Base-by-base conservation (phyloP, 2,888 invertebrate genomes). In the Pemphredon lugubris region DNA sequence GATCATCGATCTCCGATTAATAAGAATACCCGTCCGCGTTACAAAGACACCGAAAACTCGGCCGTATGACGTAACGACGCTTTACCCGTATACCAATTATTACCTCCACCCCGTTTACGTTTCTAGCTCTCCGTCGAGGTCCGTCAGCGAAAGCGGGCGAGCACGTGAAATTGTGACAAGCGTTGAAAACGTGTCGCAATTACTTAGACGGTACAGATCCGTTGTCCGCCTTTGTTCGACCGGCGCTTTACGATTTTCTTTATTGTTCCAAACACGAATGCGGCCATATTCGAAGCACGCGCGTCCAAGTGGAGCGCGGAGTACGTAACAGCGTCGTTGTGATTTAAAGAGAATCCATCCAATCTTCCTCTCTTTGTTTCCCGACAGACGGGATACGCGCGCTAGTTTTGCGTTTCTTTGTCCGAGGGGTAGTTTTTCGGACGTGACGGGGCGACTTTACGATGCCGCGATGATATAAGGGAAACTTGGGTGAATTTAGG, bases 381-480 rank as follows among this genome's bases (percentile, higher is more conserved):
- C 40, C 61, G 54, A 44, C 14, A 57, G 77, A 71, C 55, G 70
- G 65, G 58, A 74, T 9, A 78, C n/a, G n/a, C n/a, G n/a, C n/a
- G n/a, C n/a, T n/a, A n/a, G n/a, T n/a, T 78, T 80, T 70, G 60
- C 51, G 70, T 73, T 75, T 84, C 86, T 84, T 84, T 84, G 84
- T 65, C 68, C 79, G 81, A 63, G 73, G 81, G 78, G 80, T 61
- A 75, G 79, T 83, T 76, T 77, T 81, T 79, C 2, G 2, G 9
- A 30, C 30, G 30, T 9, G 30, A 30, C 7, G 30, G 9, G 30
- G 79, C 81, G 84, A 82, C 82, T 82, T 83, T 81, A 63, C 77
- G 83, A 72, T 75, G 77, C 30, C 7, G 9, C 30, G 80, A 72
- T 81, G 79, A 77, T 83, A 73, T 75, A 81, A 79, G 61, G n/a